Evolutionary conservation across 2,888 invertebrate species (phyloP).

Genomic region (Hyposoter dolosus): DNA sequence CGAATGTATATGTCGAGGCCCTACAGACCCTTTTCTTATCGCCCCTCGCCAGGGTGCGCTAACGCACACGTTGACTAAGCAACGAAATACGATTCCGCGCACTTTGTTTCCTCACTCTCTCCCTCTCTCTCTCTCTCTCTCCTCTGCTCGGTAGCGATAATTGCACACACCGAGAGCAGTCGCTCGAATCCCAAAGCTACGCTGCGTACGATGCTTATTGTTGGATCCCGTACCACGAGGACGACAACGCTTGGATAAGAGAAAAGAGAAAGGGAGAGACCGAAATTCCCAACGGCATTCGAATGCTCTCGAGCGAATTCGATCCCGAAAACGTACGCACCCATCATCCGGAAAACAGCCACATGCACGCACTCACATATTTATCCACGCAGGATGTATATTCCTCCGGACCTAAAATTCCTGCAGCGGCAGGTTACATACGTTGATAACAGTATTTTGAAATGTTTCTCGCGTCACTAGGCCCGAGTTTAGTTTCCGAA

Average conservation of each 20-base stretch:
- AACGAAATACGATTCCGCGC: constrained; percentile 81
- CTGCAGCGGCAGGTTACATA: background rate
- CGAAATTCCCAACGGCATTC: constrained; percentile 65
- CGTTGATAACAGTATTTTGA: background rate
- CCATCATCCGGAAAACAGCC: constrained; percentile 9
- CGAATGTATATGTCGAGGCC: constrained; percentile 10
- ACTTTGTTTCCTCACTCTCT: constrained; percentile 76
- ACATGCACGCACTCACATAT: background rate
- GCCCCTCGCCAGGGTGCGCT: constrained; percentile 51
- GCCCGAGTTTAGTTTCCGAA: background rate
- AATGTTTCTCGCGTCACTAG: background rate
- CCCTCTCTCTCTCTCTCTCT: constrained; percentile 66
- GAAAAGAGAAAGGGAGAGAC: constrained; percentile 55
- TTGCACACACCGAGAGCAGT: constrained; percentile 74
- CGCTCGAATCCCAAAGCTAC: constrained; percentile 67
- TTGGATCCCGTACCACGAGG: constrained; percentile 59
- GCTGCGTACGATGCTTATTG: constrained; percentile 66
- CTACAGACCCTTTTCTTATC: constrained; percentile 61
- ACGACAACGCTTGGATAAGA: constrained; percentile 45
- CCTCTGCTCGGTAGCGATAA: constrained; percentile 76
- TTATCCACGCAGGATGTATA: constrained; percentile 4
- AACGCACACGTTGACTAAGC: constrained; percentile 79
- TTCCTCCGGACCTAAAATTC: constrained; percentile 28
- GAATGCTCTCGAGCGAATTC: constrained; percentile 66
- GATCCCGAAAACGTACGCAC: constrained; percentile 51